Conservation (phyloP, 2,888 invertebrate genomes). For the Malachius bipustulatus region DNA sequence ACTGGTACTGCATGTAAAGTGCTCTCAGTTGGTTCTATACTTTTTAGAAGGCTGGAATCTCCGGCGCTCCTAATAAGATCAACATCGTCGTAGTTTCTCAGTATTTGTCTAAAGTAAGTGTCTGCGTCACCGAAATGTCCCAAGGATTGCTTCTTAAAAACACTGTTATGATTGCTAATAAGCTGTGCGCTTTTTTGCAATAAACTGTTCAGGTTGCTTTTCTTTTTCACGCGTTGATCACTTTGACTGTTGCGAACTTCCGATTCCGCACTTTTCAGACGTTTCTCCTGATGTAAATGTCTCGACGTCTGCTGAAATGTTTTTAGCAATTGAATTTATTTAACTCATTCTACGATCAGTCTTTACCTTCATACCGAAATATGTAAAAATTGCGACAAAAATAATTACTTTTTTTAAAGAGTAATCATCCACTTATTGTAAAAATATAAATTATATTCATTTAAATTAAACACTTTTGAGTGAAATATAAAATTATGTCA, state of each 20-base stretch:
- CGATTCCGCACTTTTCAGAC: background rate
- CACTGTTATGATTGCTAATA: slow-evolving; percentile 15
- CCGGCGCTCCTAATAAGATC: slow-evolving; percentile 16
- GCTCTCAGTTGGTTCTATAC: too few species aligned
- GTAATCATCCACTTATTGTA: too few species aligned
- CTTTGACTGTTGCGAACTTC: background rate
- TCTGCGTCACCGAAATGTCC: slow-evolving; percentile 30
- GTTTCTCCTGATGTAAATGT: background rate
- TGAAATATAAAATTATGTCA: too few species aligned
- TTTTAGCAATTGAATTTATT: background rate
- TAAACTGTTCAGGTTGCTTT: background rate
- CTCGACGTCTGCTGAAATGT: background rate
- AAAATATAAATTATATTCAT: too few species aligned
- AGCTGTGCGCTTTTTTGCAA: background rate
- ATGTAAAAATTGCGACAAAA: too few species aligned
- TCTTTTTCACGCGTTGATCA: background rate
- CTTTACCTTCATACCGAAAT: background rate
- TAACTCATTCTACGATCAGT: background rate
- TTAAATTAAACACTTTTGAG: too few species aligned
- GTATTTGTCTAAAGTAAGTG: slow-evolving; percentile 28
- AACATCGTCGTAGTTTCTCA: slow-evolving; percentile 30
- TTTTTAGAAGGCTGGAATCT: background rate
- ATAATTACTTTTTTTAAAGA: too few species aligned
- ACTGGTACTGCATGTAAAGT: too few species aligned
- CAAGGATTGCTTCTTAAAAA: slow-evolving; percentile 18